Base-by-base conservation (phyloP, 2,888 invertebrate species). In the Macrophya annulata region DNA sequence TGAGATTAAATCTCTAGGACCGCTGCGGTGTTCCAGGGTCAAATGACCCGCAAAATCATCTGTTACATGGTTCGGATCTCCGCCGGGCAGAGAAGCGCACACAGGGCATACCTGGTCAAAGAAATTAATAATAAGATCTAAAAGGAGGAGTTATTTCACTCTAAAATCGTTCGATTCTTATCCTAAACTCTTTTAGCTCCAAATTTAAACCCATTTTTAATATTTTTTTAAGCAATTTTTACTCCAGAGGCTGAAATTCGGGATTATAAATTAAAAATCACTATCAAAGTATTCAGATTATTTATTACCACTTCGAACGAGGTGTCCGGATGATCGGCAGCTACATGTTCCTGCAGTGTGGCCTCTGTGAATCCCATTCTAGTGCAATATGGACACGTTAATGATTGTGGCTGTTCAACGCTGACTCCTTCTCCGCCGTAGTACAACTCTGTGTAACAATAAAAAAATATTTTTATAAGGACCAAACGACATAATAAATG, bases 21-120 rank as follows among this genome's bases (percentile, higher is more conserved):
- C 97, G 92, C 96, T 96, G 91, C 98, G 96, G 94, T 99, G 99
- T 94, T 99, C 99, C 90, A 99, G 94, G 87, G 98, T 97, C 92
- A 99, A 96, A 95, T 99, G 99, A 91, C 98, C 98, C 89, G 98
- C 97, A 94, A 99, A 98, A 95, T 99, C 99, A 95, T 99, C 99
- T 88, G 99, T 99, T 94, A 99, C 98, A 93, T 98, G 96, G 95
- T 99, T 99, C 87, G 99, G 99, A 94, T 99, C 99, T 84, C 99
- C 99, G 88, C 99, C 99, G 62, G 99, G 98, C 94, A 98, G 96
- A 87, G 99, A 98, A 87, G 99, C 99, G 95, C 99, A 99, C 84
- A 99, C 97, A 88, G 99, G 99, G 94, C 99, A 99, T 85, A 99
- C 98, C 96, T 99, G 94, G 92, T 94, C 86, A 84, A 85, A 82